Evolutionary conservation across 2,888 invertebrate genomes (phyloP), one percentile per base, ranked within the genome.

Genomic region (Drosophila monieri): DNA sequence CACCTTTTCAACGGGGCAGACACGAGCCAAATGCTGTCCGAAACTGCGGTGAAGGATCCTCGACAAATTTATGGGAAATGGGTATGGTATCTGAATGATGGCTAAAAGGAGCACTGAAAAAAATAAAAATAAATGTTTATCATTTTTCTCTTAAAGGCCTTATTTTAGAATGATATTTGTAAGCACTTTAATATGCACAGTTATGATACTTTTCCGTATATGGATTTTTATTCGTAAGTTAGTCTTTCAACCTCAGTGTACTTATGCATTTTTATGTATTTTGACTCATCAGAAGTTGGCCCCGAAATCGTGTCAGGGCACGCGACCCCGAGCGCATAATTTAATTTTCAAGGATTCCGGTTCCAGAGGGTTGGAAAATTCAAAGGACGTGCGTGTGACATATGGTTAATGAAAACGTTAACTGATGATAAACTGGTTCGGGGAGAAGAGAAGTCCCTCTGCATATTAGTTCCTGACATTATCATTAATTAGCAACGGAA

Each of bases 331-430:
- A 77, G 80, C 87, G 80, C 85, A 85, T 85, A 87, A 85, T 85
- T 85, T 83, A 80, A 85, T 83, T 83, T 87, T 73, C 68, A 73
- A 77, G 79, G 78, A 81, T 73, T 62, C 67, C 9, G 21, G 37
- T 12, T 46, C 12, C 37, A 46, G 57, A 76, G 74, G 72, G 77
- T 70, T 65, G 55, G 59, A 64, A 65, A 64, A 55, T 46, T 48
- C 66, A 53, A 55, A 62, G 70, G 73, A 80, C 74, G 76, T 83
- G 87, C 85, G 87, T 87, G 87, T 87, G 85, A 87, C 85, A 85
- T 85, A 85, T 85, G 85, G 87, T 87, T 87, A 85, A 85, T 85
- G 85, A 85, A 87, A 83, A 85, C 72, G 87, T 87, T 85, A 83
- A 85, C 80, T 78, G 85, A 76, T 78, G 80, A 81, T 68, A 54